Conservation (phyloP, 2,888 invertebrate genomes). For the Aleiodes testaceus region DNA sequence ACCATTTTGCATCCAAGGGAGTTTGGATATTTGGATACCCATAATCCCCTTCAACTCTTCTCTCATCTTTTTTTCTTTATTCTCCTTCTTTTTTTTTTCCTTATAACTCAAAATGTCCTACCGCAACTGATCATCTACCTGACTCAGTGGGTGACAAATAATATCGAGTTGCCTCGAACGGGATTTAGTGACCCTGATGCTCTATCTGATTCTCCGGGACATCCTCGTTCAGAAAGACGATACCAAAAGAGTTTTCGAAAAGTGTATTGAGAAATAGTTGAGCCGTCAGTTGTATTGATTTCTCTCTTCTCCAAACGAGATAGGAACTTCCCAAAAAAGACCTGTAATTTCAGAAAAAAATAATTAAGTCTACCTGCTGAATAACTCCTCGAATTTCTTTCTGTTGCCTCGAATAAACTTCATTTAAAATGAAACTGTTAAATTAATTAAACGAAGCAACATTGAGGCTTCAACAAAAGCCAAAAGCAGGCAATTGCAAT, state of each 20-base stretch:
- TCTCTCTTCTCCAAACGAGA: neutral
- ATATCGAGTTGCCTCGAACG: constrained; percentile 61
- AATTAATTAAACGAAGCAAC: neutral
- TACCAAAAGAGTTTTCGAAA: constrained; percentile 3
- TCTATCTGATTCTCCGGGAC: constrained; percentile 44
- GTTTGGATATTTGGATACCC: constrained; percentile 69
- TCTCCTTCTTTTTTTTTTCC: neutral
- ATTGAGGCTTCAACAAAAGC: neutral
- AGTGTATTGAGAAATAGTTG: constrained; percentile 6
- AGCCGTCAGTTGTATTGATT: constrained; percentile 13
- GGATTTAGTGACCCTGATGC: constrained; percentile 49
- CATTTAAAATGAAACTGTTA: neutral
- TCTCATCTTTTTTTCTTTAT: constrained; percentile 18
- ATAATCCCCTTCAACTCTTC: constrained; percentile 64
- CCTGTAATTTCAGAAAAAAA: neutral
- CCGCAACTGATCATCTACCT: constrained; percentile 60
- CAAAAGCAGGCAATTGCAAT: constrained; percentile 8
- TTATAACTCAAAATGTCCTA: constrained; percentile 58
- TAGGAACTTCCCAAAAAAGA: neutral
- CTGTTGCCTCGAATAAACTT: too few relatives aligned
- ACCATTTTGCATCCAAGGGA: constrained; percentile 57
- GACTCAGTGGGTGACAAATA: constrained; percentile 65
- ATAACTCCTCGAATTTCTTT: neutral
- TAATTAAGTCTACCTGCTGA: neutral
- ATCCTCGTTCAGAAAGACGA: constrained; percentile 25